phyloP scores from a whole-genome alignment of 2,888 invertebrate species.

The Clitarchus hookeri region DNA sequence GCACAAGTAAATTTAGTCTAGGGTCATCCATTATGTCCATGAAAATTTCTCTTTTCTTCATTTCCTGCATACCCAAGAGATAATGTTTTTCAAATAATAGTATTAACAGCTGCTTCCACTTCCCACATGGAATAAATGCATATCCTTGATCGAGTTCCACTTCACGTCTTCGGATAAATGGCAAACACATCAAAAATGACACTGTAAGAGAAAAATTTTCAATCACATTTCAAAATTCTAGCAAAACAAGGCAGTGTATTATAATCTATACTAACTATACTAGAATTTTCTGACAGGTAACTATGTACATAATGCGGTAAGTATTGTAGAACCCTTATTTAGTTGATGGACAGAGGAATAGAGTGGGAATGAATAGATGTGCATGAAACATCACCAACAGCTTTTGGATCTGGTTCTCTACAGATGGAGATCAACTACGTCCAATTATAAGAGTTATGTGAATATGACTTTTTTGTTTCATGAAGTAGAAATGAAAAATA shows the following conservation, averaged over 20 bases:
- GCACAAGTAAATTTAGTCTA: constrained; percentile 44
- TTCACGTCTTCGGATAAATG: constrained; percentile 59
- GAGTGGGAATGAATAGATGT: constrained; percentile 8
- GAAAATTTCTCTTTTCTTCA: constrained; percentile 25
- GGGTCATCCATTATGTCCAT: constrained; percentile 45
- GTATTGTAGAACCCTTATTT: no score
- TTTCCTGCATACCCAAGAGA: constrained; percentile 39
- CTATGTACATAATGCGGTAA: no score
- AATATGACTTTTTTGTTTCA: no score
- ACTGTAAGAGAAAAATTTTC: constrained; percentile 53
- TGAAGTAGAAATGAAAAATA: no score
- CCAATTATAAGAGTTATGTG: no score
- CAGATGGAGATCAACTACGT: no score
- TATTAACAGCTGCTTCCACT: constrained; percentile 60
- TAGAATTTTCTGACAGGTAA: background rate
- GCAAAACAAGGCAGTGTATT: no score
- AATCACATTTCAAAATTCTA: no score
- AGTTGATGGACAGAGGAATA: no score
- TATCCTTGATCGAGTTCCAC: constrained; percentile 60
- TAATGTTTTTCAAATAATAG: constrained; percentile 59
- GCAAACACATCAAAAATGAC: constrained; percentile 61
- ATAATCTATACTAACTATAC: no score
- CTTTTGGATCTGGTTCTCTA: no score
- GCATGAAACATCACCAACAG: constrained; percentile 18
- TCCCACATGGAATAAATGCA: constrained; percentile 60